These are phyloP conservation scores for Hippocampus barbouri DNA, from an alignment of 2,113 vertebrate genomes.

Conservation along the genomic window DNA sequence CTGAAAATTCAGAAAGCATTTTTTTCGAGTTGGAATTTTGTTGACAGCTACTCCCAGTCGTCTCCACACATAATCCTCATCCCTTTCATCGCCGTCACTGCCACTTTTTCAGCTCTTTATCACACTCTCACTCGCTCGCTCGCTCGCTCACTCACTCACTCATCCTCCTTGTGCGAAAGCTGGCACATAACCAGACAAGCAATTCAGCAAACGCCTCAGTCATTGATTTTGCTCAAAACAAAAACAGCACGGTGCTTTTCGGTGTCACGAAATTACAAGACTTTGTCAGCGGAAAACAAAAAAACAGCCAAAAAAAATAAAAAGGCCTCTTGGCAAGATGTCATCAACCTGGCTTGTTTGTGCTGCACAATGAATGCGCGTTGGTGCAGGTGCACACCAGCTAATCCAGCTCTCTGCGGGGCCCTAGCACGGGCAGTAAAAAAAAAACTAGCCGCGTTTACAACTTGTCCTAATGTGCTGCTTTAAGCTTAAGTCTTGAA, in stretches of 20 bases:
- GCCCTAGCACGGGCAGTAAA: constrained; percentile 10
- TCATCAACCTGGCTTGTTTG: constrained; percentile 21
- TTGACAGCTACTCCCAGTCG: constrained; percentile 8
- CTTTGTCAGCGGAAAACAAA: constrained; percentile 8
- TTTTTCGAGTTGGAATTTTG: constrained; percentile 9
- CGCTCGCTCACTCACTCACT: constrained; percentile 17
- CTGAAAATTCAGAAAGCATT: constrained; percentile 15
- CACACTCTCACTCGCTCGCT: background rate
- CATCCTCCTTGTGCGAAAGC: constrained; percentile 22
- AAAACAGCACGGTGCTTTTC: constrained; percentile 31
- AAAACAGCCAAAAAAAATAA: background rate
- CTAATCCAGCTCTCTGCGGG: constrained; percentile 30
- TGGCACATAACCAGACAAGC: constrained; percentile 34
- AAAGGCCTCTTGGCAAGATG: background rate
- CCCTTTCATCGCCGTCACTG: constrained; percentile 22
- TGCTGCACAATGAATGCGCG: constrained; percentile 40
- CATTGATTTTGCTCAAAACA: constrained; percentile 38
- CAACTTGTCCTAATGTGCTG: constrained; percentile 4
- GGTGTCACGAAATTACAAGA: constrained; percentile 31
- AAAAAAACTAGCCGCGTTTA: constrained; percentile 20
- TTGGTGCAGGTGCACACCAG: constrained; percentile 36
- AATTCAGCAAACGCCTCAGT: constrained; percentile 35
- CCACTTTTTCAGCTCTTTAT: constrained; percentile 17
- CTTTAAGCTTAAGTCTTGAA: background rate
- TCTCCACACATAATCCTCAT: constrained; percentile 26